phyloP scores from a whole-genome alignment of 2,888 invertebrate species.

The Cryptus viduatorius region DNA sequence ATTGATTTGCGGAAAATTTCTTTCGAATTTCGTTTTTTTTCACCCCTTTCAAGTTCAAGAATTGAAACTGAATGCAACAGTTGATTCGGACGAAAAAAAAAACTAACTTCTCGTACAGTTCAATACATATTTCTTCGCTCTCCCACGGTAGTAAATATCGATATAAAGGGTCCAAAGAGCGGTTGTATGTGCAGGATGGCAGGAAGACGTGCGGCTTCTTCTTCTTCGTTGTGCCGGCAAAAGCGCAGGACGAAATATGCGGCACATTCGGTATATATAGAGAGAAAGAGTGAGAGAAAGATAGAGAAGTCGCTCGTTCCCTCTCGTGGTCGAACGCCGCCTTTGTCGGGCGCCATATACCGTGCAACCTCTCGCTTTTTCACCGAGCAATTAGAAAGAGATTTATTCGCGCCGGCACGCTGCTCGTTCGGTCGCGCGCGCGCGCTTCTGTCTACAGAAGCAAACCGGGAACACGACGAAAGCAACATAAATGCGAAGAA shows the following conservation, averaged over 20 bases:
- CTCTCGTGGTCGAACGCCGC: conserved; percentile 58
- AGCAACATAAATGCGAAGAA: conserved; percentile 41
- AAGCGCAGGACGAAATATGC: conserved; percentile 61
- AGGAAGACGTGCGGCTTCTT: conserved; percentile 56
- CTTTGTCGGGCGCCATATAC: conserved; percentile 80
- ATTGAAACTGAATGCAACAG: not conserved
- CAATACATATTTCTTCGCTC: conserved; percentile 32
- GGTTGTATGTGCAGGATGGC: conserved; percentile 42
- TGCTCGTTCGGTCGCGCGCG: conserved; percentile 60
- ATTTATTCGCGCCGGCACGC: conserved; percentile 81
- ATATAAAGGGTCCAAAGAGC: conserved; percentile 73
- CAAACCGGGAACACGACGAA: conserved; percentile 28
- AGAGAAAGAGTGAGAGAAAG: conserved; percentile 16
- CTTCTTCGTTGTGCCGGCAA: conserved; percentile 30
- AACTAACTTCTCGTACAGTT: not conserved
- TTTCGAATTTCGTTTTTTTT: conserved; percentile 19
- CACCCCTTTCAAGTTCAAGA: not conserved
- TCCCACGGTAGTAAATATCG: conserved; percentile 78
- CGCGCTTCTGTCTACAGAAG: conserved; percentile 25
- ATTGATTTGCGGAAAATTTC: not conserved
- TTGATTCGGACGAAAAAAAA: not conserved
- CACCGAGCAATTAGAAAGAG: conserved; percentile 82
- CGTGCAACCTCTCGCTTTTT: conserved; percentile 78
- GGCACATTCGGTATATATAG: conserved; percentile 47
- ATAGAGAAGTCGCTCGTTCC: conserved; percentile 60